Conservation (phyloP, 2,113 vertebrate genomes). For the Chaenogobius annularis region DNA sequence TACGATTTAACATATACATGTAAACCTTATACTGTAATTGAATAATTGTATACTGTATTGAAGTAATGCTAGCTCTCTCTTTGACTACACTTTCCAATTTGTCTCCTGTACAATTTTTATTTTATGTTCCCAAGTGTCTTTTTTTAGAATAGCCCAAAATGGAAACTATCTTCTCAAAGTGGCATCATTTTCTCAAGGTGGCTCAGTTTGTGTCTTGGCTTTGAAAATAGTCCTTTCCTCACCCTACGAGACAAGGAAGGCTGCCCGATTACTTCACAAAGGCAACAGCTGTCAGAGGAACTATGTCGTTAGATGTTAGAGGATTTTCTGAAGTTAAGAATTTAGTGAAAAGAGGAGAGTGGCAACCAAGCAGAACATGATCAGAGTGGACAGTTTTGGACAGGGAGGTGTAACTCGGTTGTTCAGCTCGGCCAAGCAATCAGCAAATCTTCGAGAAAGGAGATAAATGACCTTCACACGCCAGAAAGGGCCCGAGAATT, state of each 20-base stretch:
- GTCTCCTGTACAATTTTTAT: too few relatives aligned
- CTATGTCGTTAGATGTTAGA: too few relatives aligned
- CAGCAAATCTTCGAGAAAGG: neutral
- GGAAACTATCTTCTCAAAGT: slow-evolving; percentile 7
- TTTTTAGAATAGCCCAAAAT: neutral
- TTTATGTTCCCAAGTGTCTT: neutral
- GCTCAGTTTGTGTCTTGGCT: neutral
- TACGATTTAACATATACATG: neutral
- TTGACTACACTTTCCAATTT: neutral
- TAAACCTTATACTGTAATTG: too few relatives aligned
- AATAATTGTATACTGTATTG: too few relatives aligned
- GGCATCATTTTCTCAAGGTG: slow-evolving; percentile 4
- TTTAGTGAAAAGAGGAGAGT: neutral
- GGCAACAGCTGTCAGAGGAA: neutral
- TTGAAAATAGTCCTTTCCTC: neutral
- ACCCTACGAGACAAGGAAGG: neutral
- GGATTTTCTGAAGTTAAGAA: neutral
- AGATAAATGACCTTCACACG: neutral
- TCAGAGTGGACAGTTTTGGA: neutral
- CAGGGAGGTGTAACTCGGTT: neutral
- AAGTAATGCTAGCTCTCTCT: too few relatives aligned
- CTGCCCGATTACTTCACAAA: slow-evolving; percentile 7
- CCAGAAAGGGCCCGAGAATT: neutral
- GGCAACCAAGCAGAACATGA: neutral
- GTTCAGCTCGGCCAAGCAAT: slow-evolving; percentile 4